phyloP scores from a whole-genome alignment of 2,797 vertebrate species.

The Botia almorhae region DNA sequence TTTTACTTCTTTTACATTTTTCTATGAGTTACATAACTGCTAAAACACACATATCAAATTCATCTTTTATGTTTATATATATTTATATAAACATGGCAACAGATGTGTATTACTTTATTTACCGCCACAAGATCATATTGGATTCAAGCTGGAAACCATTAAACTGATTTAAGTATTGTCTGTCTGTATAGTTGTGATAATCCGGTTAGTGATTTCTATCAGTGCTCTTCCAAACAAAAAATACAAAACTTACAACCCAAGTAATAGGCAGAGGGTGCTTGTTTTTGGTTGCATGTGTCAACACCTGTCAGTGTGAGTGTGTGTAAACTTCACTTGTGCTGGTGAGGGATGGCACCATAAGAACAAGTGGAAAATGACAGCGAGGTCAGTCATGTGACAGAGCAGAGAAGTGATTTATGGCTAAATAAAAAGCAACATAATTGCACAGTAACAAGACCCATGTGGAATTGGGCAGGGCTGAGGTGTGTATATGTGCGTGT shows the following conservation, averaged over 20 bases:
- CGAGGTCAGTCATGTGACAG: constrained; percentile 48
- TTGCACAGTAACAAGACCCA: constrained; percentile 66
- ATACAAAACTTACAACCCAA: neutral
- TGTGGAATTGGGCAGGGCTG: constrained; percentile 16
- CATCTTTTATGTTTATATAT: too few relatives aligned
- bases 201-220: neutral
- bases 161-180: neutral
- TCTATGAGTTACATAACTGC: too few relatives aligned
- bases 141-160: neutral
- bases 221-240: neutral
- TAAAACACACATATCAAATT: too few relatives aligned
- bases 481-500: constrained; percentile 26
- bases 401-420: constrained; percentile 67
- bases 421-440: constrained; percentile 69
- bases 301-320: neutral
- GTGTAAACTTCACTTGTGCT: constrained; percentile 4
- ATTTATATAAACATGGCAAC: too few relatives aligned
- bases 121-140: neutral
- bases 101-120: neutral
- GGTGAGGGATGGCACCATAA: constrained; percentile 30
- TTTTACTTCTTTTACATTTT: too few relatives aligned
- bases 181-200: neutral
- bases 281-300: neutral
- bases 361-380: constrained; percentile 61
- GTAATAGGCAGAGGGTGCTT: constrained; percentile 9